These are phyloP conservation scores for Sylvia atricapilla DNA, from an alignment of 2,113 vertebrate genomes.

Conservation along the genomic window DNA sequence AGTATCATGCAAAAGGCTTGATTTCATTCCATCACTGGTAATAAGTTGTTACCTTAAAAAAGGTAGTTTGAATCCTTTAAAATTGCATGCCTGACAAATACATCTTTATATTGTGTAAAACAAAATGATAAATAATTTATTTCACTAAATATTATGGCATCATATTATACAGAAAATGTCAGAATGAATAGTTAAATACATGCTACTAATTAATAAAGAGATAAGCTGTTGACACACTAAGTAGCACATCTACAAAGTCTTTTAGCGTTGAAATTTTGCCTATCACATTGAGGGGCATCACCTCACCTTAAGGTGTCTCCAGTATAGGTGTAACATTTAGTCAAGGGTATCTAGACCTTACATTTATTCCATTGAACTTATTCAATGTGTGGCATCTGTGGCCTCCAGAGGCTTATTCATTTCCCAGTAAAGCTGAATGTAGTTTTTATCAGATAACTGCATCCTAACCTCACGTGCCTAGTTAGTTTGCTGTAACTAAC, in stretches of 20 bases:
- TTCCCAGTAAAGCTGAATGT: background rate
- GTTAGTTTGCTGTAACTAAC: background rate
- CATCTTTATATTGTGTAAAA: background rate
- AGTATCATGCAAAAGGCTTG: background rate
- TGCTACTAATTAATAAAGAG: background rate
- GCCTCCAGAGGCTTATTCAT: background rate
- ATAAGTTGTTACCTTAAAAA: background rate
- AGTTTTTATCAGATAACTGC: background rate
- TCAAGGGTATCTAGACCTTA: background rate
- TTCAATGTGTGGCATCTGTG: background rate
- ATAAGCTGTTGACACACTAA: background rate
- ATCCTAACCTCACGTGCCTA: background rate
- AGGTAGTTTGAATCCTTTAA: background rate
- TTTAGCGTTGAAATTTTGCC: background rate
- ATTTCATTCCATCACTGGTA: background rate
- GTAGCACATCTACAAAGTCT: background rate
- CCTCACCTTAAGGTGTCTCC: background rate
- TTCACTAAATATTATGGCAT: background rate
- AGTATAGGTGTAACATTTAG: background rate
- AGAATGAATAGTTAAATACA: background rate
- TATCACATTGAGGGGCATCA: background rate
- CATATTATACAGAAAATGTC: background rate
- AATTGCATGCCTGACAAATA: background rate
- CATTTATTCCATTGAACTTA: background rate
- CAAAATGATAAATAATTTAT: background rate